These are phyloP conservation scores for Elaphurus davidianus DNA, from an alignment of 2,113 vertebrate genomes.

Conservation along the genomic window DNA sequence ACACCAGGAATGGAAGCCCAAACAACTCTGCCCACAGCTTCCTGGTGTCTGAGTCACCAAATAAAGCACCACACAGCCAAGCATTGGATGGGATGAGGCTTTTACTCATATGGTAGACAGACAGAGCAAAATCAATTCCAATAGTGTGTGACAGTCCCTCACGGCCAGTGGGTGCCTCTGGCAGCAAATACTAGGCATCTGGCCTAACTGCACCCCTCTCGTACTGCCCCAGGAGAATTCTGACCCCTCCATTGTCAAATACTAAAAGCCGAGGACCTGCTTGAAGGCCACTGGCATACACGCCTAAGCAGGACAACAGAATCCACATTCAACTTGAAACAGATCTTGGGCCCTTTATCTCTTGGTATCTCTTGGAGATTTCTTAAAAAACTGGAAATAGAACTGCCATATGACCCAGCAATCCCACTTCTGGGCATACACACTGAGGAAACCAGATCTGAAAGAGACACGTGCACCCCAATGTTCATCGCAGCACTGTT, in stretches of 20 bases:
- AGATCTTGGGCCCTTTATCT: not conserved
- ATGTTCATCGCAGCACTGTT: no score
- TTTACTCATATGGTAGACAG: not conserved
- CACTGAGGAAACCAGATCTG: no score
- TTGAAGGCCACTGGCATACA: not conserved
- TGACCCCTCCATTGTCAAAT: not conserved
- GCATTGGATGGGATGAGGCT: fast-evolving
- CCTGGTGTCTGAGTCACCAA: not conserved
- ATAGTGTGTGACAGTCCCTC: not conserved
- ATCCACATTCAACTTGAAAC: not conserved
- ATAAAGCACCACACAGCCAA: not conserved
- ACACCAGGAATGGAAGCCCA: not conserved
- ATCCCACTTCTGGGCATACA: no score
- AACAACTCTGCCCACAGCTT: not conserved
- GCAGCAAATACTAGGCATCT: not conserved
- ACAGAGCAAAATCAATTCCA: not conserved
- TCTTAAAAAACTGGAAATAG: no score
- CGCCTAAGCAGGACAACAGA: not conserved
- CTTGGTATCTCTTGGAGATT: no score
- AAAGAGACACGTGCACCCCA: no score
- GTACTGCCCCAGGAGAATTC: not conserved
- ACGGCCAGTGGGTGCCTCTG: not conserved
- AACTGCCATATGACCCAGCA: no score
- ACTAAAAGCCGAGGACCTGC: not conserved
- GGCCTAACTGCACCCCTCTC: fast-evolving